Conservation (phyloP, 2,797 vertebrate species). For the Lates japonicus region DNA sequence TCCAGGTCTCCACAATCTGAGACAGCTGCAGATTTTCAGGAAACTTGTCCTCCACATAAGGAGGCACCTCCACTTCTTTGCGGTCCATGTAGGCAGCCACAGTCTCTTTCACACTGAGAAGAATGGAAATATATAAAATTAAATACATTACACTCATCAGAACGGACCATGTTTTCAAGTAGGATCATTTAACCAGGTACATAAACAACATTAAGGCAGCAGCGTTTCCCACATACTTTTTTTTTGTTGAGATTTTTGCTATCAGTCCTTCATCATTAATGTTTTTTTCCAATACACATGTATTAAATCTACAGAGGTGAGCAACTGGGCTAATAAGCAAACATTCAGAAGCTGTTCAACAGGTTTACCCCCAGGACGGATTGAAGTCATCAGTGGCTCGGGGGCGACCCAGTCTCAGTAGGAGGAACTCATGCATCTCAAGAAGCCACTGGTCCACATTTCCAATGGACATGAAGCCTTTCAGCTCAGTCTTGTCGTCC, state of each 20-base stretch:
- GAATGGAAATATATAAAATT: not conserved
- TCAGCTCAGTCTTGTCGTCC: slow-evolving; percentile 71
- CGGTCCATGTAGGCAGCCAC: slow-evolving; percentile 80
- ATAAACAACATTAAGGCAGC: too few relatives aligned
- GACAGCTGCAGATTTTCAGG: slow-evolving; percentile 68
- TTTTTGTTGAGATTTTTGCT: too few relatives aligned
- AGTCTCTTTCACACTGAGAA: slow-evolving; percentile 84
- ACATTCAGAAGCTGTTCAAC: accelerated
- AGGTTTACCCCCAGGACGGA: slow-evolving; percentile 85
- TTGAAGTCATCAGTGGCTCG: slow-evolving; percentile 64
- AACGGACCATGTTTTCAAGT: not conserved
- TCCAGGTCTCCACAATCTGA: slow-evolving; percentile 82
- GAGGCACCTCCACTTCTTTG: slow-evolving; percentile 73
- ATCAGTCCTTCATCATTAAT: too few relatives aligned
- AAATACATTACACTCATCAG: too few relatives aligned
- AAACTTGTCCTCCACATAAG: slow-evolving; percentile 78
- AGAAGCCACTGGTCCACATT: slow-evolving; percentile 86
- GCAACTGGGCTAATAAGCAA: not conserved
- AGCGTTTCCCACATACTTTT: too few relatives aligned
- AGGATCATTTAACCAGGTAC: too few relatives aligned
- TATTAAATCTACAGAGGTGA: not conserved
- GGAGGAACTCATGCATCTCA: slow-evolving; percentile 91
- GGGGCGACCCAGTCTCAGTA: slow-evolving; percentile 80
- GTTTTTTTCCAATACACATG: too few relatives aligned
- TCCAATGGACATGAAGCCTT: slow-evolving; percentile 79